These are phyloP conservation scores for Eristalinus sepulchralis DNA, from an alignment of 2,888 invertebrate species.

Conservation along the genomic window DNA sequence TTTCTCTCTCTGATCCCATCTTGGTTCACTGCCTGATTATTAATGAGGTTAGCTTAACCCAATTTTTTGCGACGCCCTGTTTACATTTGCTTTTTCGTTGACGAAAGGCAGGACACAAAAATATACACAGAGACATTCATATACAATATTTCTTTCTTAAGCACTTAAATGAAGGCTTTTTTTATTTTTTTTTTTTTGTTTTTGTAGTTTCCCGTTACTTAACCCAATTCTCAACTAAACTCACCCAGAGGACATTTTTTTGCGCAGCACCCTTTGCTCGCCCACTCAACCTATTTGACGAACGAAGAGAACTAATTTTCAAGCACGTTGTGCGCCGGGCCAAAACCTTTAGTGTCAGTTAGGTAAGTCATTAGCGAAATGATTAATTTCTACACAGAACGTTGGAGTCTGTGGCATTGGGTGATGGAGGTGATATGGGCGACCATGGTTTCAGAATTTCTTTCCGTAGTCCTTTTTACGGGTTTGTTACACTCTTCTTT, in stretches of 20 bases:
- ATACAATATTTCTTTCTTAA: background rate
- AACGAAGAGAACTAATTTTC: slow-evolving; percentile 51
- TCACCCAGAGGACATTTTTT: slow-evolving; percentile 63
- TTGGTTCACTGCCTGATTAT: slow-evolving; percentile 49
- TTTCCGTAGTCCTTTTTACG: slow-evolving; percentile 20
- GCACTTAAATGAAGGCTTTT: slow-evolving; percentile 3
- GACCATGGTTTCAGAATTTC: slow-evolving; percentile 10
- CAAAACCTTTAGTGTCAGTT: slow-evolving; percentile 70
- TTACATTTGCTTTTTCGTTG: slow-evolving; percentile 44
- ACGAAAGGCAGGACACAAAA: slow-evolving; percentile 18
- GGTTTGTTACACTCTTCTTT: slow-evolving; percentile 44
- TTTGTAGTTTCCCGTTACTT: slow-evolving; percentile 53
- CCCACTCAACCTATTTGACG: background rate
- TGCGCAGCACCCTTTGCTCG: background rate
- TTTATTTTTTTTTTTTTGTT: slow-evolving; percentile 30
- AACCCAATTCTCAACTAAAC: slow-evolving; percentile 59
- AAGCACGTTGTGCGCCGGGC: slow-evolving; percentile 41
- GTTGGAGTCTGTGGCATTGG: background rate
- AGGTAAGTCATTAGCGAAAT: slow-evolving; percentile 70
- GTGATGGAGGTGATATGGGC: slow-evolving; percentile 13
- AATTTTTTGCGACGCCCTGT: slow-evolving; percentile 50
- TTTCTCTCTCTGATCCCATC: background rate
- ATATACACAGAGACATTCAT: background rate
- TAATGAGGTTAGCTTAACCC: slow-evolving; percentile 69
- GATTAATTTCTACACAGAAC: slow-evolving; percentile 60